Base-by-base conservation (phyloP, 1,140 invertebrate species). In the Heliconius hewitsoni region DNA sequence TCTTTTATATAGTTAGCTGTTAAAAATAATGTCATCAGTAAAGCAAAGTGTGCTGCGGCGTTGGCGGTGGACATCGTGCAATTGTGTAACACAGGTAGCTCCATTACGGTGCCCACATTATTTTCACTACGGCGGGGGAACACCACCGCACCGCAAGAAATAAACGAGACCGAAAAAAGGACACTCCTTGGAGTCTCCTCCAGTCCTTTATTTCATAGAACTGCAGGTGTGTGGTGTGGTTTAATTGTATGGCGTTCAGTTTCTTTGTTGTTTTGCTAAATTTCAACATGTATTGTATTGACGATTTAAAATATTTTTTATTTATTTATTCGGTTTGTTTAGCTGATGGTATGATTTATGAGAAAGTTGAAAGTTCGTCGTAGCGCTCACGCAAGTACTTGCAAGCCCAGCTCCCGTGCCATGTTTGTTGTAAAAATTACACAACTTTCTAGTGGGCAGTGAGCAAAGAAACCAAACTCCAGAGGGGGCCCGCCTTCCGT, bases 191-290 rank as follows among this genome's bases (percentile, higher is more conserved):
- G 90, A 89, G 23, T 23, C 23, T 23, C 23, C 23, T 23, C 23
- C 23, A 91, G 86, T 91, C 90, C 89, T 93, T 94, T 93, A 93
- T 92, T 92, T 89, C 85, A 89, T 90, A 86, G 87, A 86, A 92
- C 89, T 92, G 86, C 90, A 90, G 90, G 23, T 23, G 23, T 23
- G 23, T 23, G 92, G 88, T 92, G 91, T 85, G 90, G 87, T 93
- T 93, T 94, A 94, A 91, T 94, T 94, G 90, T 90, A 88, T 85
- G 84, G 86, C 87, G 82, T 66, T 30, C 27, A 30, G 60, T 66
- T 66, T 30, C 27, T 66, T 66, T 30, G 60, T 66, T 27, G 27
- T 66, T 66, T 66, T 30, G 13, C 16, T 30, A 3, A 66, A 2
- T 13, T 66, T 30, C 27, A 66, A 27, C 23, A 66, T 66, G 27